Evolutionary conservation across 2,888 invertebrate species (phyloP).

Genomic region (Mesorhabditis belari): DNA sequence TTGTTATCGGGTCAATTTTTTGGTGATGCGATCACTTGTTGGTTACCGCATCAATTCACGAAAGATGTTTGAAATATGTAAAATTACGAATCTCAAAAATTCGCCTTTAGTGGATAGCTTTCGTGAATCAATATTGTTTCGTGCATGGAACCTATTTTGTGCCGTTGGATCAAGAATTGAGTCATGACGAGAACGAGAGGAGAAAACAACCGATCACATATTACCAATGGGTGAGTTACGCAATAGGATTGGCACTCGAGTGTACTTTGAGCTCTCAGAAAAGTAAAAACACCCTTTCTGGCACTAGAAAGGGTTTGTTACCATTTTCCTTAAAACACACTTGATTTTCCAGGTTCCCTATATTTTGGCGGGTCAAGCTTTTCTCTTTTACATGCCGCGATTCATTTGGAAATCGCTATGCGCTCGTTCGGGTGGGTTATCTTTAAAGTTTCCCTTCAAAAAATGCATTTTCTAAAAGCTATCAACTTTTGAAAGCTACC

Average conservation of each 20-base stretch:
- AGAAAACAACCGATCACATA: slow-evolving; percentile 40
- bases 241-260: no score
- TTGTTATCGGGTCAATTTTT: slow-evolving; percentile 46
- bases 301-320: no score
- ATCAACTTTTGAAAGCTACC: no score
- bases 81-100: background rate
- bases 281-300: no score
- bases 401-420: slow-evolving; percentile 48
- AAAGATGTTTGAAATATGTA: slow-evolving; percentile 7
- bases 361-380: slow-evolving; percentile 48
- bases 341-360: slow-evolving; percentile 43
- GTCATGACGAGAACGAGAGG: slow-evolving; percentile 36
- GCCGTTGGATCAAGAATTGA: slow-evolving; percentile 35
- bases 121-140: slow-evolving; percentile 51
- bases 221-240: slow-evolving; percentile 50
- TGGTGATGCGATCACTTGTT: slow-evolving; percentile 50
- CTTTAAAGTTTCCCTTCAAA: no score
- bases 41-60: slow-evolving; percentile 51
- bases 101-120: slow-evolving; percentile 17
- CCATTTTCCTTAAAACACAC: no score
- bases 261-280: no score
- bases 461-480: no score
- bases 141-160: slow-evolving; percentile 52
- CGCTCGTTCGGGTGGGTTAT: slow-evolving; percentile 36
- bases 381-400: slow-evolving; percentile 49